These are phyloP conservation scores for Toxostoma redivivum DNA, from an alignment of 2,113 vertebrate species.

Conservation along the genomic window DNA sequence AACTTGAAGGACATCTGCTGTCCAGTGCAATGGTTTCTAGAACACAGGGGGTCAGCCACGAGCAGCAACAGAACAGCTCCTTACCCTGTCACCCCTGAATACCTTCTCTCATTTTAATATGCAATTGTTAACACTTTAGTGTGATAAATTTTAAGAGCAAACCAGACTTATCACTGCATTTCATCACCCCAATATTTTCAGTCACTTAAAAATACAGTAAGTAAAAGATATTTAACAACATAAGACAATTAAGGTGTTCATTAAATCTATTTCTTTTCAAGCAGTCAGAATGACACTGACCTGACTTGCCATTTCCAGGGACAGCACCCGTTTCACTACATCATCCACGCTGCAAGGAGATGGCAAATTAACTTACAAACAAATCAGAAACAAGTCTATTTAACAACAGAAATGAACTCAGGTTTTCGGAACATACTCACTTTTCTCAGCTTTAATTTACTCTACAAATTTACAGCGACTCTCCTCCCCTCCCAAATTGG, in stretches of 20 bases:
- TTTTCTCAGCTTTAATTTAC: background rate
- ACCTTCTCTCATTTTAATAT: background rate
- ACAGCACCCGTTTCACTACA: conserved; percentile 85
- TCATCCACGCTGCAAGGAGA: conserved; percentile 81
- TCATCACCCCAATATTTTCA: background rate
- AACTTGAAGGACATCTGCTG: background rate
- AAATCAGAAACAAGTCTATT: background rate
- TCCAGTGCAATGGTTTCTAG: background rate
- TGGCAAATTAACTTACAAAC: background rate
- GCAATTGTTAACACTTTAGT: background rate
- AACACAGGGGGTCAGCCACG: background rate
- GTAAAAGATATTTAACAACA: background rate
- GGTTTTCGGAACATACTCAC: background rate
- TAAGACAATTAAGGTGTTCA: background rate
- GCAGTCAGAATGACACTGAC: conserved; percentile 68
- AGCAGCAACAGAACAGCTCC: background rate
- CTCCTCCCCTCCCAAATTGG: background rate
- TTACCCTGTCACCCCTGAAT: background rate
- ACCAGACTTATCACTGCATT: background rate
- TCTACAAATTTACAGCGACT: background rate
- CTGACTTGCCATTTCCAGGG: conserved; percentile 88
- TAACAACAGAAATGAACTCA: background rate
- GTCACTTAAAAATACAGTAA: background rate
- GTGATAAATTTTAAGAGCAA: background rate
- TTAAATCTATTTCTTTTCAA: background rate